phyloP scores from a whole-genome alignment of 2,113 vertebrate genomes.

The Patagioenas fasciata region DNA sequence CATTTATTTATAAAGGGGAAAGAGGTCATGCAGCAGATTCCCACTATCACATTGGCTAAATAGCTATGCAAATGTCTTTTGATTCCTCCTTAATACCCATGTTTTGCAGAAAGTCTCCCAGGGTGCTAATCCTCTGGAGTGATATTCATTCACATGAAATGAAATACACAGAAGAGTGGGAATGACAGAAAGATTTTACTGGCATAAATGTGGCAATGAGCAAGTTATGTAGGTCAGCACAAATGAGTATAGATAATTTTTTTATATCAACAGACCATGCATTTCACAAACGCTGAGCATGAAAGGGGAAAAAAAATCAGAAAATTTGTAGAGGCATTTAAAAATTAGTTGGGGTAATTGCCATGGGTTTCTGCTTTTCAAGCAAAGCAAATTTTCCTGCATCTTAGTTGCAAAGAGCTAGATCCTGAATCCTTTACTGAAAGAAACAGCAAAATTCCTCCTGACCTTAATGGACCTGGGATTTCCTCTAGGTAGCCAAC shows the following conservation, averaged over 20 bases:
- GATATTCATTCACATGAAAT: constrained; percentile 24
- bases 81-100: constrained; percentile 11
- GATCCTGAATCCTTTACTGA: neutral
- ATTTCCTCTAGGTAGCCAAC: neutral
- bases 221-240: neutral
- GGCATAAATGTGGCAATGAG: neutral
- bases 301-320: neutral
- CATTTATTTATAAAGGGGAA: neutral
- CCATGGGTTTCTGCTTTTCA: neutral
- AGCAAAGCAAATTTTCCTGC: neutral
- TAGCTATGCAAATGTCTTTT: constrained; percentile 12
- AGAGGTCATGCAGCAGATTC: neutral
- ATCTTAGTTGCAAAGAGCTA: neutral
- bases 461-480: neutral
- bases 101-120: constrained; percentile 17
- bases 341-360: neutral
- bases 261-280: neutral
- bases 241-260: constrained; percentile 7
- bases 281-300: neutral
- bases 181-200: constrained; percentile 32
- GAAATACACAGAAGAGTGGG: neutral
- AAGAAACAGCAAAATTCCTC: neutral
- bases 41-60: neutral
- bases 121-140: neutral
- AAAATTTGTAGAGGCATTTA: neutral